A percentile compares a stretch with the other conserved stretches of the same genome.
These are phyloP conservation scores for Xerus inauris DNA, from an alignment of 2,113 vertebrate species.

Conservation along the genomic window DNA sequence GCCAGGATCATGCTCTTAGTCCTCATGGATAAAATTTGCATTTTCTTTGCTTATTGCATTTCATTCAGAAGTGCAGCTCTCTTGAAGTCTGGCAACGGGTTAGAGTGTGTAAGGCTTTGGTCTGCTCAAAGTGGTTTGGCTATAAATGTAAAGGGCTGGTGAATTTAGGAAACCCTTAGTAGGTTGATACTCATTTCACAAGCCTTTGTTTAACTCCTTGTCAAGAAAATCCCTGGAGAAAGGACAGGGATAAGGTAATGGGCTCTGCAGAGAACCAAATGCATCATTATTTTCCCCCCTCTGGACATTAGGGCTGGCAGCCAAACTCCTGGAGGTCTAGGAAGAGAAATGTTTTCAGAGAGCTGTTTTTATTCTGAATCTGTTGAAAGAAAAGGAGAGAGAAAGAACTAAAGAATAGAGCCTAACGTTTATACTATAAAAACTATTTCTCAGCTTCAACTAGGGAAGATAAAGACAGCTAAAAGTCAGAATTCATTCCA, in stretches of 20 bases:
- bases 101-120: neutral
- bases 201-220: neutral
- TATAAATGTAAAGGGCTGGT: neutral
- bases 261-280: neutral
- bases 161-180: neutral
- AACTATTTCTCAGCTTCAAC: neutral
- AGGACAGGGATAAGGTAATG: neutral
- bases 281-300: neutral
- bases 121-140: neutral
- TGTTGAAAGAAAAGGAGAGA: neutral
- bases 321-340: slow-evolving; percentile 43
- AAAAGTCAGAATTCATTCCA: neutral
- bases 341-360: neutral
- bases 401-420: neutral
- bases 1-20: neutral
- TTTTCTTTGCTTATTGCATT: neutral
- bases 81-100: neutral
- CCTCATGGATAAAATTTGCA: neutral
- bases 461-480: neutral
- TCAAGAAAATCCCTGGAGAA: slow-evolving; percentile 1
- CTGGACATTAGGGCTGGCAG: neutral
- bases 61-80: neutral
- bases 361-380: neutral
- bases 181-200: neutral
- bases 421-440: neutral